Evolutionary conservation across 2,797 vertebrate species (phyloP).

Genomic region (Silurus lanzhouensis): DNA sequence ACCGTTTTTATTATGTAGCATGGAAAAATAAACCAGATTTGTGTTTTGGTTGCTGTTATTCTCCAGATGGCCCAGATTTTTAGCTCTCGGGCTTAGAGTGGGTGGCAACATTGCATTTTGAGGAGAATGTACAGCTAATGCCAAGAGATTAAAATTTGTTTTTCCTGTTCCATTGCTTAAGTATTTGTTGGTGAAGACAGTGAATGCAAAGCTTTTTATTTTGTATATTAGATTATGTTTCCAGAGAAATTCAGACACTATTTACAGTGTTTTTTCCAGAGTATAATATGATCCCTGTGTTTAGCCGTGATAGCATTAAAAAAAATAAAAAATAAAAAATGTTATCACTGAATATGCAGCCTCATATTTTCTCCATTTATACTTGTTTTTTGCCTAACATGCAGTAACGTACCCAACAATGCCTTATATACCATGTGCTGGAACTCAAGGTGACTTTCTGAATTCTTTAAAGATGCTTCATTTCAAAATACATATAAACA

Average conservation of each 20-base stretch:
- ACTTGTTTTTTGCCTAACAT: not conserved
- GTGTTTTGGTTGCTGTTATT: constrained; percentile 39
- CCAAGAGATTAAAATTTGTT: constrained; percentile 42
- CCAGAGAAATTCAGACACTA: constrained; percentile 16
- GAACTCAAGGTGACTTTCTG: not conserved
- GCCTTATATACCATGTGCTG: not conserved
- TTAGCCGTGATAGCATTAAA: not conserved
- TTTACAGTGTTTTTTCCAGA: not conserved
- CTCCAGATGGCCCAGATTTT: constrained; percentile 54
- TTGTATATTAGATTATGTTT: not conserved
- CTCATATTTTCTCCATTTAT: not conserved
- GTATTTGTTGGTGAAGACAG: constrained; percentile 12
- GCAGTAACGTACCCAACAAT: not conserved
- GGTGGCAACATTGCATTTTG: constrained; percentile 50
- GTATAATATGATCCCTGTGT: not conserved
- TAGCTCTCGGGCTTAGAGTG: constrained; percentile 40
- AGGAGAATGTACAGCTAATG: constrained; percentile 40
- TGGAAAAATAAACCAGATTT: constrained; percentile 45
- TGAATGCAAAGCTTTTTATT: constrained; percentile 24
- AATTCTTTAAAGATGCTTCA: not conserved
- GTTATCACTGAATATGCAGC: not conserved
- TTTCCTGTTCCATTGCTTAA: constrained; percentile 27
- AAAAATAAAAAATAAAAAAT: no score
- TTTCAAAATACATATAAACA: not conserved
- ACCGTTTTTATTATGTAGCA: constrained; percentile 36